Evolutionary conservation across 1,140 invertebrate genomes (phyloP).

Genomic region (Bombus fervidus): DNA sequence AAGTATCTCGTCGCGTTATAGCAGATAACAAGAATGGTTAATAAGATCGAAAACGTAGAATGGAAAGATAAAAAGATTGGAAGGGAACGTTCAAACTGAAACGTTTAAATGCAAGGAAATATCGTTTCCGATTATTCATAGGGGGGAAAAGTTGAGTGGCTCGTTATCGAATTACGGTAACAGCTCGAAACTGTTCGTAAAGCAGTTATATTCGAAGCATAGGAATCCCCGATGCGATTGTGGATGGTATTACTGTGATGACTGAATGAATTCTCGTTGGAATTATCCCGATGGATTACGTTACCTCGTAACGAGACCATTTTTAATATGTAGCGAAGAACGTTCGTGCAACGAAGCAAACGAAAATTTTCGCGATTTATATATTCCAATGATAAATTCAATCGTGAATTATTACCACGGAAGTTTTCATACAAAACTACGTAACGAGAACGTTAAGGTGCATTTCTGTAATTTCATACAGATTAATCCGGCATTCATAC

Average conservation of each 20-base stretch:
- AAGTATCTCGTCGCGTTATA: too few relatives aligned
- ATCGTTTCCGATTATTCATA: not conserved
- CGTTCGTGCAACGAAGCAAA: not conserved
- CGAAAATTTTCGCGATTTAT: not conserved
- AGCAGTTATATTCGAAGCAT: slow-evolving; percentile 16
- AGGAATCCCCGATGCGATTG: slow-evolving; percentile 20
- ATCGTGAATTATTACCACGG: too few relatives aligned
- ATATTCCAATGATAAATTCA: not conserved
- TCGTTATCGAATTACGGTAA: slow-evolving; percentile 33
- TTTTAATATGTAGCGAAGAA: not conserved
- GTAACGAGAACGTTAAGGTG: not conserved
- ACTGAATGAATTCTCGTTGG: not conserved
- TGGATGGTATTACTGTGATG: slow-evolving; percentile 14
- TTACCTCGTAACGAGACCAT: not conserved
- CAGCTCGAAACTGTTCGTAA: not conserved
- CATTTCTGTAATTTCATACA: not conserved
- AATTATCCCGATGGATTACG: not conserved
- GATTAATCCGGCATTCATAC: not conserved
- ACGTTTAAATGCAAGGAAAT: not conserved
- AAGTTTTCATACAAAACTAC: too few relatives aligned
- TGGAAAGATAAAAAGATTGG: not conserved
- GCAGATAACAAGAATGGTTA: not conserved
- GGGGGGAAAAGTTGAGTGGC: not conserved
- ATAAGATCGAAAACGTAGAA: not conserved
- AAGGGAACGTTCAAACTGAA: not conserved